A percentile compares a stretch with the other conserved stretches of the same genome.
These are phyloP conservation scores for Brachyptera risi DNA, from an alignment of 2,888 invertebrate species.

Conservation along the genomic window DNA sequence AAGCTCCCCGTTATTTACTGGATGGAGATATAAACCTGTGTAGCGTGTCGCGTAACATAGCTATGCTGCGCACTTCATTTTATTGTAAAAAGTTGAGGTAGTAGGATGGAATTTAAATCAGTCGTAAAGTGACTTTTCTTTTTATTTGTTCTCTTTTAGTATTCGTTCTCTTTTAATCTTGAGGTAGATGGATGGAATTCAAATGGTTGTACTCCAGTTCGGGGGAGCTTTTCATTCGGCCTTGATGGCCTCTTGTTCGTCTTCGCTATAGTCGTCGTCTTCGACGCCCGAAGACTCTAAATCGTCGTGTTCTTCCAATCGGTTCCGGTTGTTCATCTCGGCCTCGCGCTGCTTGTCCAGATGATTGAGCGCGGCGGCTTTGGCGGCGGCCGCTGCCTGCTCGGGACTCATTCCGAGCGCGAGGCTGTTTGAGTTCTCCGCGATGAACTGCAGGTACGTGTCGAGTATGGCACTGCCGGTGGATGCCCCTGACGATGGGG, in stretches of 20 bases:
- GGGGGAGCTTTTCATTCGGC: slow-evolving; percentile 40
- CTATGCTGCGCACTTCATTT: slow-evolving; percentile 1
- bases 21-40: slow-evolving; percentile 11
- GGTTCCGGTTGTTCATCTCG: slow-evolving; percentile 37
- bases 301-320: slow-evolving; percentile 46
- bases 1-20: slow-evolving; percentile 8
- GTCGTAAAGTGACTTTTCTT: slow-evolving; percentile 22
- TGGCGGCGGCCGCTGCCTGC: slow-evolving; percentile 58
- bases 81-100: slow-evolving; percentile 51
- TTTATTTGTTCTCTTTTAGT: slow-evolving; percentile 10
- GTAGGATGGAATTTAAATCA: slow-evolving; percentile 62
- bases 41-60: background rate
- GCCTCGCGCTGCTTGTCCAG: slow-evolving; percentile 75
- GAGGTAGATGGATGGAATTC: slow-evolving; percentile 59
- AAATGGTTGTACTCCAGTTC: slow-evolving; percentile 11
- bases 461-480: slow-evolving; percentile 76
- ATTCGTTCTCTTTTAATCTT: slow-evolving; percentile 44
- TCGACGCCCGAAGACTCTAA: slow-evolving; percentile 56
- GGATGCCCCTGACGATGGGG: slow-evolving; percentile 47
- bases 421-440: slow-evolving; percentile 71
- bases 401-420: slow-evolving; percentile 59
- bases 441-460: slow-evolving; percentile 83
- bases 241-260: slow-evolving; percentile 48
- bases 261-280: slow-evolving; percentile 49
- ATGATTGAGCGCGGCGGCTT: slow-evolving; percentile 54